Base-by-base conservation (phyloP, 2,797 vertebrate genomes). In the Manis pentadactyla region DNA sequence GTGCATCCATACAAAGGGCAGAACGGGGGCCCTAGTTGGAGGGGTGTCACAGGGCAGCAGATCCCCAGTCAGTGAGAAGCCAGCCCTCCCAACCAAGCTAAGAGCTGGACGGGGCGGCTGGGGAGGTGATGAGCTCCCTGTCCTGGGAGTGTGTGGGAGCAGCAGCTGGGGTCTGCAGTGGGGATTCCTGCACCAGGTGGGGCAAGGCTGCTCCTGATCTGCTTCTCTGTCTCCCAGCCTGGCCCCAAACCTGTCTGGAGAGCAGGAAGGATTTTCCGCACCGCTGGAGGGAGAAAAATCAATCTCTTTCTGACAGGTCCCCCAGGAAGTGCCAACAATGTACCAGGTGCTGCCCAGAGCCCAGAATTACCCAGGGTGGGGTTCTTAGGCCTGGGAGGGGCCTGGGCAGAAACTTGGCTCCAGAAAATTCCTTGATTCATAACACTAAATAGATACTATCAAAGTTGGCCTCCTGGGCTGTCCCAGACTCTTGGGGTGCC, bases 241-340 rank as follows among this genome's bases (percentile, higher is more conserved):
- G 9, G 71, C 79, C 77, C 79, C 75, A 96, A 68, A 97, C 77
- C 94, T 95, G 77, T 94, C 90, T 92, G 91, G 86, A 95, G 82
- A 90, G 90, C 66, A 96, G 87, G 86, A 96, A 94, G 96, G 92
- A 91, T 92, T 95, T 97, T 97, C 95, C 4, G 68, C 97, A 95
- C 81, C 8, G 88, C 90, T 94, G 79, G 95, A 97, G 96, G 95
- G 93, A 96, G 83, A 68, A 71, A 55, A 79, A 97, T 96, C 95
- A 83, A 95, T 96, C 95, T 94, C 75, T 87, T 64, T 94, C 78
- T 95, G 96, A 97, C 95, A 96, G 81, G 89, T 71, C 88, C 61
- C 96, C 97, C 79, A 64, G 87, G 96, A 96, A 95, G 96, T 74
- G 93, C 97, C 94, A 94, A 94, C 94, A 96, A 96, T 90, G 78